Evolutionary conservation across 2,113 vertebrate species (phyloP).

Genomic region (Pantherophis guttatus): DNA sequence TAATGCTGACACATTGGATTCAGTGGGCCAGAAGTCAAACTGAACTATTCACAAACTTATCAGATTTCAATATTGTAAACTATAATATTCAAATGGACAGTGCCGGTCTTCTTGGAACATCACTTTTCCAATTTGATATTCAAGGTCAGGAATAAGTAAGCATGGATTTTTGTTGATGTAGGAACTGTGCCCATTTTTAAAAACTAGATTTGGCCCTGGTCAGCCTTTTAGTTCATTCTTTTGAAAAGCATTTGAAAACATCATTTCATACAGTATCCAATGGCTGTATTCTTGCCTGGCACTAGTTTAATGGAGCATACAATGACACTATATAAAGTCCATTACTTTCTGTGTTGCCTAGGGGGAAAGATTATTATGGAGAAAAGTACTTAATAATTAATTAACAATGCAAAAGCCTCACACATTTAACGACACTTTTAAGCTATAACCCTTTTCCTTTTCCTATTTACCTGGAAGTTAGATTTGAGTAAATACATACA

Average conservation of each 20-base stretch:
- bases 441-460: background rate
- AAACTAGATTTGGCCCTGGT: background rate
- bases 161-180: too few relatives aligned
- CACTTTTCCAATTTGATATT: background rate
- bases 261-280: background rate
- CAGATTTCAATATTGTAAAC: background rate
- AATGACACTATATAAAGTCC: background rate
- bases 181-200: background rate
- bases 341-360: background rate
- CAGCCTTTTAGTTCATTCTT: background rate
- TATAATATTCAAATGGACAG: background rate
- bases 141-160: background rate
- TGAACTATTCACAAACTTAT: background rate
- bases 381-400: background rate
- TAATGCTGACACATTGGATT: background rate
- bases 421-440: background rate
- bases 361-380: background rate
- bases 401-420: background rate
- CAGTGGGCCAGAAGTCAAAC: background rate
- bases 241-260: background rate
- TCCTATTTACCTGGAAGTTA: background rate
- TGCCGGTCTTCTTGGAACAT: background rate
- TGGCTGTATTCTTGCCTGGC: background rate
- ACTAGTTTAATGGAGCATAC: background rate
- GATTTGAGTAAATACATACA: background rate